Conservation (phyloP, 2,113 vertebrate species). For the pig (Sus scrofa) region T2T-Sscrofa CM000824.6:41634501-41635000, state of each 20-base stretch:
- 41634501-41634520: background rate
- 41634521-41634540: background rate
- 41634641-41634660: background rate
- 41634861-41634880: background rate
- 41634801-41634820: background rate
- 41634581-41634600: background rate
- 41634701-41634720: background rate
- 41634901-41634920: background rate
- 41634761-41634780: background rate
- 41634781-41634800: background rate
- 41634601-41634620: background rate
- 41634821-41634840: background rate
- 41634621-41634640: background rate
- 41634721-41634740: background rate
- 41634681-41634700: background rate
- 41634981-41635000: accelerated
- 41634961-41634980: too few relatives aligned
- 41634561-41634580: background rate
- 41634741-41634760: background rate
- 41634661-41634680: background rate
- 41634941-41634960: background rate
- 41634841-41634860: background rate
- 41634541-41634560: too few relatives aligned
- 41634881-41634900: accelerated
- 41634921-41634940: background rate